Evolutionary conservation across 2,888 invertebrate species (phyloP).

Genomic region (Meganola albula): DNA sequence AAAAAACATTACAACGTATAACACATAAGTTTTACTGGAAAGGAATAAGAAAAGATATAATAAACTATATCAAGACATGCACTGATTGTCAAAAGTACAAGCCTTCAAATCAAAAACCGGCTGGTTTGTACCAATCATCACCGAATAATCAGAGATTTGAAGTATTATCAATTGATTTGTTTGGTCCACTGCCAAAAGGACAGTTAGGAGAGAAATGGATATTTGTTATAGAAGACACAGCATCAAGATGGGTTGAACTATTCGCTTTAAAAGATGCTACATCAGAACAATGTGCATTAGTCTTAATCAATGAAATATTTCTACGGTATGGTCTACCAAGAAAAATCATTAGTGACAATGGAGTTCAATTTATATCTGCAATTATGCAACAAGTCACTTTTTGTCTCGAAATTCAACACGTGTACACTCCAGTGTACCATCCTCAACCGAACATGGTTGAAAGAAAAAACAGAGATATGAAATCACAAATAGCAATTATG

Average conservation of each 20-base stretch:
- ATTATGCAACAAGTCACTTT: conserved; percentile 36
- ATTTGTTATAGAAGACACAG: conserved; percentile 24
- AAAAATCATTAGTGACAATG: conserved; percentile 38
- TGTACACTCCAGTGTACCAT: conserved; percentile 32
- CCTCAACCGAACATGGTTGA: conserved; percentile 19
- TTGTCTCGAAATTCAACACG: conserved; percentile 28
- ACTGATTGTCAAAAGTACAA: conserved; percentile 36
- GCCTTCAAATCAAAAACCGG: conserved; percentile 32
- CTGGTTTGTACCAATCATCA: conserved; percentile 33
- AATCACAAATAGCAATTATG: conserved; percentile 11
- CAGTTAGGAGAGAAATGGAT: conserved; percentile 16
- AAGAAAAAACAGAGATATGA: conserved; percentile 10
- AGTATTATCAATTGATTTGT: conserved; percentile 28
- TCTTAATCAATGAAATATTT: conserved; percentile 37
- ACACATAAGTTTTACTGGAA: conserved; percentile 18
- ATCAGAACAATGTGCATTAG: conserved; percentile 30
- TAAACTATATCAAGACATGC: conserved; percentile 27
- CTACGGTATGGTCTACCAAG: conserved; percentile 38
- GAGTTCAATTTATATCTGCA: conserved; percentile 35
- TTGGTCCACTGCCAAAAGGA: conserved; percentile 14
- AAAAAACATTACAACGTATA: conserved; percentile 22
- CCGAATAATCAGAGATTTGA: conserved; percentile 11
- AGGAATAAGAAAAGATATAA: conserved; percentile 14
- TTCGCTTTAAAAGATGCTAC: conserved; percentile 25
- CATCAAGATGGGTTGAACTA: conserved; percentile 27